Evolutionary conservation across 2,113 vertebrate species (phyloP).

Genomic region (Benthochromis sp.): DNA sequence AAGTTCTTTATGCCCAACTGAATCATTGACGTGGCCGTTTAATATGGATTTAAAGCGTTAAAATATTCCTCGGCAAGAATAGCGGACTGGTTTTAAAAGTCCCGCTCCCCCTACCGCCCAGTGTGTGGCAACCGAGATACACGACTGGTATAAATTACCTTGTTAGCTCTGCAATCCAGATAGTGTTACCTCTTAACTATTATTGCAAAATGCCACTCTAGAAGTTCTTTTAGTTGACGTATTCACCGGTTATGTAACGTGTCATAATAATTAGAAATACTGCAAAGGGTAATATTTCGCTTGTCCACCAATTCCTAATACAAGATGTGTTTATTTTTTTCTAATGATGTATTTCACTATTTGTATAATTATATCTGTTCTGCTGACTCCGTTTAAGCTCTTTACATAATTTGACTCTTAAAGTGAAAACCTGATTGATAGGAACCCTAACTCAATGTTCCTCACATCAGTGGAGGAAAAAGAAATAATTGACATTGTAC

Average conservation of each 20-base stretch:
- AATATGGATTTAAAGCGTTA: neutral
- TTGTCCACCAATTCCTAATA: neutral
- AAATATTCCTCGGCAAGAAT: neutral
- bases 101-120: constrained; percentile 10
- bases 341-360: neutral
- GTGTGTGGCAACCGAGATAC: neutral
- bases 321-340: neutral
- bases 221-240: neutral
- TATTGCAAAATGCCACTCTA: neutral
- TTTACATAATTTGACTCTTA: neutral
- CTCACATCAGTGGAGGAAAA: no score
- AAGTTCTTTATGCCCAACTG: neutral
- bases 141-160: neutral
- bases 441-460: no score
- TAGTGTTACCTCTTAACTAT: neutral
- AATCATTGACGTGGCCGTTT: neutral
- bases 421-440: neutral
- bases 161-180: neutral
- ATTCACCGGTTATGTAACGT: neutral
- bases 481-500: no score
- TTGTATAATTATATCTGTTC: neutral
- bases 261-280: neutral
- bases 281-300: neutral
- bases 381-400: neutral
- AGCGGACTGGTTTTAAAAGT: neutral